phyloP scores from a whole-genome alignment of 1,140 invertebrate genomes.

The Anastrepha obliqua region DNA sequence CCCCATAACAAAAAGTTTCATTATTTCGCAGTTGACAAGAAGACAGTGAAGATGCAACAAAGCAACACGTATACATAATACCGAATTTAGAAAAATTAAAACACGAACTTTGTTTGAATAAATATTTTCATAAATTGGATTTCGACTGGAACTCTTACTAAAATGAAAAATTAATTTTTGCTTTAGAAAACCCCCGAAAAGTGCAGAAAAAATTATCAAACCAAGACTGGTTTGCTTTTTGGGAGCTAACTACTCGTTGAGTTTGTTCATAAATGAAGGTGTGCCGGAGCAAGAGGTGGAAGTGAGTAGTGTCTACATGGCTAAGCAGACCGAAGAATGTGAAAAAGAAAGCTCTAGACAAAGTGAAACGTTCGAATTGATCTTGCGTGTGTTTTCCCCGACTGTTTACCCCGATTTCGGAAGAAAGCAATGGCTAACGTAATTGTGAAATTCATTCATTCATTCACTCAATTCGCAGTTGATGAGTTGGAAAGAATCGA shows the following conservation, averaged over 20 bases:
- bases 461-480: slow-evolving; percentile 23
- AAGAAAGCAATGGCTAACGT: slow-evolving; percentile 20
- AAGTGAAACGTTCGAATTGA: slow-evolving; percentile 46
- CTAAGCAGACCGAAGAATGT: slow-evolving; percentile 47
- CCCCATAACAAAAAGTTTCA: slow-evolving; percentile 18
- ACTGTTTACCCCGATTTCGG: slow-evolving; percentile 7
- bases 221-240: slow-evolving; percentile 44
- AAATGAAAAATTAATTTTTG: too few relatives aligned
- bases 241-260: slow-evolving; percentile 14
- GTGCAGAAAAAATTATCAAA: not conserved
- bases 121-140: not conserved
- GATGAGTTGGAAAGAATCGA: not conserved
- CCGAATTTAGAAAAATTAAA: not conserved
- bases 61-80: not conserved
- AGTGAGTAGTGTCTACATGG: slow-evolving; percentile 24
- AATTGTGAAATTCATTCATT: slow-evolving; percentile 53
- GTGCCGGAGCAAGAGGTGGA: slow-evolving; percentile 23
- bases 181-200: too few relatives aligned
- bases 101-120: slow-evolving; percentile 11
- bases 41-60: slow-evolving; percentile 40
- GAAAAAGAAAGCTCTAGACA: slow-evolving; percentile 51
- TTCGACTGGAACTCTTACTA: not conserved
- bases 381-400: slow-evolving; percentile 18
- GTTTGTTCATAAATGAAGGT: slow-evolving; percentile 11
- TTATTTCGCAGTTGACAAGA: slow-evolving; percentile 46